phyloP scores from a whole-genome alignment of 2,797 vertebrate genomes.

The Limnodromus scolopaceus region DNA sequence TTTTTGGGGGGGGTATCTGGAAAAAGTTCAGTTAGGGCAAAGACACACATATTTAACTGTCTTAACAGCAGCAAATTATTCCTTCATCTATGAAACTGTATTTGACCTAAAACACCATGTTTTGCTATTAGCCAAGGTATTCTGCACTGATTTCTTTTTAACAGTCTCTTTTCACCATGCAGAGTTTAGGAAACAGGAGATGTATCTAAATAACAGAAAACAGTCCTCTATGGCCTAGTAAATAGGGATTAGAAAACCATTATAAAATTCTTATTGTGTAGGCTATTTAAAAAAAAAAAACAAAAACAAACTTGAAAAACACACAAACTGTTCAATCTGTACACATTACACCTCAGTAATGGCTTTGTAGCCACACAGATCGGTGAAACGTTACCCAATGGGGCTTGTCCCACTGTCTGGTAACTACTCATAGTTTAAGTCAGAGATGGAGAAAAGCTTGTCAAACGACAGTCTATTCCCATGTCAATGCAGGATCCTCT shows the following conservation, averaged over 20 bases:
- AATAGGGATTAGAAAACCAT: conserved; percentile 71
- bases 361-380: conserved; percentile 36
- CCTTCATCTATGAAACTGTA: conserved; percentile 31
- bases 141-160: not conserved
- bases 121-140: conserved; percentile 31
- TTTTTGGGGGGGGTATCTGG: not conserved
- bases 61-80: conserved; percentile 35
- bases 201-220: conserved; percentile 72
- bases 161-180: conserved; percentile 18
- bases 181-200: conserved; percentile 33
- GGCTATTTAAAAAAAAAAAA: conserved; percentile 25
- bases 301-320: conserved; percentile 20
- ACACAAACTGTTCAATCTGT: conserved; percentile 37
- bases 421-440: not conserved
- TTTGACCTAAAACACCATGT: not conserved
- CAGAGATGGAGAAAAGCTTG: conserved; percentile 16
- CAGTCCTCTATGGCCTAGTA: conserved; percentile 63
- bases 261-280: conserved; percentile 72
- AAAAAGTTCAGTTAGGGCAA: not conserved
- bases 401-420: conserved; percentile 27
- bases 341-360: conserved; percentile 18
- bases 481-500: conserved; percentile 7
- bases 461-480: not conserved
- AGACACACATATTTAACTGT: not conserved
- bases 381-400: not conserved